These are phyloP conservation scores for Parazoanthus darwini DNA, from an alignment of 92 coral and sea anemone species.

Conservation along the genomic window DNA sequence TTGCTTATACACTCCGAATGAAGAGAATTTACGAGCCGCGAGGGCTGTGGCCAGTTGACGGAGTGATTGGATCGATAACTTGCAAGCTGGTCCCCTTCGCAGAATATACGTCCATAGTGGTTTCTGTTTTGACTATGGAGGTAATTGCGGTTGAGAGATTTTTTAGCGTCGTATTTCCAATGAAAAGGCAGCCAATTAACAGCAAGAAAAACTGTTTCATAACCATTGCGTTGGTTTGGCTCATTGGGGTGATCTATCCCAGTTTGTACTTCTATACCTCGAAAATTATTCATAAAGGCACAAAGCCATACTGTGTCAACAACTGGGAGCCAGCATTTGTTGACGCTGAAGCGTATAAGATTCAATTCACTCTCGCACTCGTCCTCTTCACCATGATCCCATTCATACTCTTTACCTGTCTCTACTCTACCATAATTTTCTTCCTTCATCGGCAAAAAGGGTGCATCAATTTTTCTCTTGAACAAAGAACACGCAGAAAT, in stretches of 20 bases:
- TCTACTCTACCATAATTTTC: neutral
- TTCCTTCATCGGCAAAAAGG: neutral
- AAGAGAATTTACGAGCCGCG: neutral
- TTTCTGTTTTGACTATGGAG: too few relatives aligned
- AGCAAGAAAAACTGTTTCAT: slow-evolving; percentile 1
- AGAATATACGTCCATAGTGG: too few relatives aligned
- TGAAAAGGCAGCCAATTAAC: neutral
- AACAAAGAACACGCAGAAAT: neutral
- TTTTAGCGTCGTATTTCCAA: neutral
- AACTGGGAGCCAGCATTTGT: slow-evolving; percentile 39
- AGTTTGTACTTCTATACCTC: slow-evolving; percentile 38
- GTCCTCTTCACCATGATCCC: slow-evolving; percentile 35
- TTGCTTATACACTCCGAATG: slow-evolving; percentile 1
- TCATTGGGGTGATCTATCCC: slow-evolving; percentile 6
- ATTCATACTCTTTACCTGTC: neutral
- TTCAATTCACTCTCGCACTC: slow-evolving; percentile 17
- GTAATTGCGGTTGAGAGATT: slow-evolving; percentile 1
- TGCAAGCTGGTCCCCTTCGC: too few relatives aligned
- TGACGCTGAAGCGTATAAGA: neutral
- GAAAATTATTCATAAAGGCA: neutral
- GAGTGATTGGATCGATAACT: neutral
- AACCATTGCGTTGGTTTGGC: slow-evolving; percentile 41
- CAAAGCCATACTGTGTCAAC: slow-evolving; percentile 1
- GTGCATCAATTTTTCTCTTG: neutral
- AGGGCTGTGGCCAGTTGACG: neutral